Conservation (phyloP, 1,140 invertebrate genomes). For the Venustaconcha ellipsiformis region DNA sequence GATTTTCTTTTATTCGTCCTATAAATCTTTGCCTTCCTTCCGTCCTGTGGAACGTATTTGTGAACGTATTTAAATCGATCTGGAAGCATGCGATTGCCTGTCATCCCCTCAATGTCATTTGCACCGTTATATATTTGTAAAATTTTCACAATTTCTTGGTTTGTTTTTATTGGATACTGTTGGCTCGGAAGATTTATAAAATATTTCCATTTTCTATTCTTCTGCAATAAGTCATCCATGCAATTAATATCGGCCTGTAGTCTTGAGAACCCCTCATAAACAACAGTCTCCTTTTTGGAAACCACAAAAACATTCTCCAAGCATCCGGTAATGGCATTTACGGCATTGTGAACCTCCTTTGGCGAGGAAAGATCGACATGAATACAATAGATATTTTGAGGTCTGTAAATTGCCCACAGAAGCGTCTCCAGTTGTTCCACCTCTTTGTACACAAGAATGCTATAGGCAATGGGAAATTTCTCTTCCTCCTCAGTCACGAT, state of each 20-base stretch:
- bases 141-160: slow-evolving; percentile 52
- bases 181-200: slow-evolving; percentile 57
- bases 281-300: slow-evolving; percentile 37
- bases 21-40: slow-evolving; percentile 14
- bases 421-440: slow-evolving; percentile 47
- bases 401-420: slow-evolving; percentile 49
- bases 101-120: slow-evolving; percentile 47
- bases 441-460: slow-evolving; percentile 41
- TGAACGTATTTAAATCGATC: slow-evolving; percentile 19
- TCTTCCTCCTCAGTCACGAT: slow-evolving; percentile 26
- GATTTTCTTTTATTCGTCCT: slow-evolving; percentile 36
- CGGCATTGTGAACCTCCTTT: slow-evolving; percentile 34
- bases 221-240: slow-evolving; percentile 42
- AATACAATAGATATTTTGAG: slow-evolving; percentile 65
- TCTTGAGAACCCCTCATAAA: slow-evolving; percentile 40
- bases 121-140: slow-evolving; percentile 48
- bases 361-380: slow-evolving; percentile 59
- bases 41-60: not conserved
- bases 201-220: slow-evolving; percentile 49
- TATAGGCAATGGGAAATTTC: slow-evolving; percentile 42
- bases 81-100: slow-evolving; percentile 17
- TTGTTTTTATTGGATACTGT: slow-evolving; percentile 57
- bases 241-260: slow-evolving; percentile 54
- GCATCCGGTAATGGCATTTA: slow-evolving; percentile 49
- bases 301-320: slow-evolving; percentile 58